These are phyloP conservation scores for Corydoras maculifer DNA, from an alignment of 2,113 vertebrate species.

Conservation along the genomic window DNA sequence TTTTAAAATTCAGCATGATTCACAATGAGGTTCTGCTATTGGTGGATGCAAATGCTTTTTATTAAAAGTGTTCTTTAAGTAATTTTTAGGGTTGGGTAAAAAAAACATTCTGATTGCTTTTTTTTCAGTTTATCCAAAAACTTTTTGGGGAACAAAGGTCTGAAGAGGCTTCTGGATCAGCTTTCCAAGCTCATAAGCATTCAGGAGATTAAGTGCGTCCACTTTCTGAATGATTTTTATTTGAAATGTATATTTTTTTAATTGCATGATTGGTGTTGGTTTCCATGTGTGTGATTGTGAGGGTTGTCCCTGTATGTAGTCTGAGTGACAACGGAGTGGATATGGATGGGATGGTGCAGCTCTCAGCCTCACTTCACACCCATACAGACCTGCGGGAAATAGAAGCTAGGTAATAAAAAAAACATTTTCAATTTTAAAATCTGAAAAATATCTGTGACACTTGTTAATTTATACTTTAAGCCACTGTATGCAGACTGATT, in stretches of 20 bases:
- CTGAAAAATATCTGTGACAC: no score
- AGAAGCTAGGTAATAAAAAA: conserved; percentile 63
- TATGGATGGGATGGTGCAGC: conserved; percentile 54
- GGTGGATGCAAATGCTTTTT: no score
- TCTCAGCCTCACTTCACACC: conserved; percentile 58
- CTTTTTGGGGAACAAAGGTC: conserved; percentile 63
- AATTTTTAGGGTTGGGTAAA: no score
- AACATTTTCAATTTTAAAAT: not conserved
- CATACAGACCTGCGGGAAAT: conserved; percentile 53
- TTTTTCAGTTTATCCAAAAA: conserved; percentile 73
- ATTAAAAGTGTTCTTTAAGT: no score
- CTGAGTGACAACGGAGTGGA: conserved; percentile 66
- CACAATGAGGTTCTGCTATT: no score
- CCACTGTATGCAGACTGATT: no score
- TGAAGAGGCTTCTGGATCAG: conserved; percentile 55
- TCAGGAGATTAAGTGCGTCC: conserved; percentile 65
- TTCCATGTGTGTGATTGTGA: conserved; percentile 9
- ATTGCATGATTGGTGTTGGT: not conserved
- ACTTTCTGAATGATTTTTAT: not conserved
- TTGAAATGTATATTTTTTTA: not conserved
- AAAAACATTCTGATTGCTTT: not conserved
- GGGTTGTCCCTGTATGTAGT: conserved; percentile 54
- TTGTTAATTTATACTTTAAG: no score
- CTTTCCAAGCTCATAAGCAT: conserved; percentile 60
- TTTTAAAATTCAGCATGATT: no score